Percentiles rank a stretch among this genome's conserved stretches.
phyloP scores from a whole-genome alignment of 2,888 invertebrate genomes.

The Ganaspis brasiliensis region DNA sequence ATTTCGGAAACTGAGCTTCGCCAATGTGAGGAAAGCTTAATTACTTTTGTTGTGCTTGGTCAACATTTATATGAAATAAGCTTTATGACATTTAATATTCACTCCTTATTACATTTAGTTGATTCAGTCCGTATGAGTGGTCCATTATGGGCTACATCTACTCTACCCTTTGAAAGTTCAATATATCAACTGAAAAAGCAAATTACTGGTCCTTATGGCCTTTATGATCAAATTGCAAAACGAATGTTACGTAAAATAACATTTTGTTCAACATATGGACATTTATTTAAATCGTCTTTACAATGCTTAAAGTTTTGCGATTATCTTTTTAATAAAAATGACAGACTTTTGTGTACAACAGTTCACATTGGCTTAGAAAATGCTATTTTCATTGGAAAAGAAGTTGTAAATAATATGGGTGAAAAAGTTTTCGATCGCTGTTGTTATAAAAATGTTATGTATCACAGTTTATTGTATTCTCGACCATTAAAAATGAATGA shows the following conservation, averaged over 20 bases:
- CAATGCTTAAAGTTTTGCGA: slow-evolving; percentile 14
- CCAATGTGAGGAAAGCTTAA: no score
- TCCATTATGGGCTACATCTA: slow-evolving; percentile 56
- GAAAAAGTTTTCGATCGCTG: slow-evolving; percentile 19
- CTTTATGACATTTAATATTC: slow-evolving; percentile 61
- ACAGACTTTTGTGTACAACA: neutral
- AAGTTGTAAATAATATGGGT: neutral
- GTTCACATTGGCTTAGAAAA: neutral
- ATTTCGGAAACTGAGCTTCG: slow-evolving; percentile 2
- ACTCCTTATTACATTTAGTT: slow-evolving; percentile 52
- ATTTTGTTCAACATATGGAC: neutral
- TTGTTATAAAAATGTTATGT: slow-evolving; percentile 1
- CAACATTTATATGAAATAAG: slow-evolving; percentile 50
- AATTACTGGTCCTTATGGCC: slow-evolving; percentile 50
- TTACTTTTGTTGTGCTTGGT: slow-evolving; percentile 11
- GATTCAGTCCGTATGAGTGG: slow-evolving; percentile 57
- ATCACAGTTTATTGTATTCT: neutral
- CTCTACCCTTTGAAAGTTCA: slow-evolving; percentile 54
- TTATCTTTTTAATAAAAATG: slow-evolving; percentile 1
- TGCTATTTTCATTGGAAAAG: slow-evolving; percentile 5
- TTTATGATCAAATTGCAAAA: slow-evolving; percentile 48
- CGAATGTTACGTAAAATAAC: neutral
- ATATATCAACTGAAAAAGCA: slow-evolving; percentile 47
- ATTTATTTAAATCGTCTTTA: neutral
- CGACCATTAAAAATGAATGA: neutral